Base-by-base conservation (phyloP, 2,888 invertebrate species). In the Morinoia aosen region DNA sequence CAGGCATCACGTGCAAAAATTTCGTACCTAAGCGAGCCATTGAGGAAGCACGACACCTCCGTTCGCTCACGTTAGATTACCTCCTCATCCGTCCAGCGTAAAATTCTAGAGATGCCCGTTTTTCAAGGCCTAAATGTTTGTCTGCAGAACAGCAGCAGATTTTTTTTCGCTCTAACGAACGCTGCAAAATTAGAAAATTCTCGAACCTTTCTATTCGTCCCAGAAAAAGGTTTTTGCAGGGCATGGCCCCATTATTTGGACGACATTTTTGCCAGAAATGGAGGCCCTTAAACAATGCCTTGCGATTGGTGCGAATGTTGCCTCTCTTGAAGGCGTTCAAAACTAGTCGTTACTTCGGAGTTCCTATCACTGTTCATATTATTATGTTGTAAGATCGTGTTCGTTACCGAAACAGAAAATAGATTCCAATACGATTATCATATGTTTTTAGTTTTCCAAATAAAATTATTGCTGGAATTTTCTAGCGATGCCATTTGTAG, bases 111-210 rank as follows among this genome's bases (percentile, higher is more conserved):
- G 40, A 90, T 90, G 90, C 33, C 39, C 40, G 39, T 90, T 90
- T 90, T 90, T 90, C 40, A 40, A 33, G 12, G 19, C 39, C 90
- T 14, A 40, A 90, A 90, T 90, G 16, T 90, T 90, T 90, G 93
- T 93, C 57, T 93, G 56, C 57, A 57, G 93, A 93, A 93, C 93
- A 93, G 57, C 12, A 93, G 57, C 48, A 57, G 12, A 93, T 56
- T 57, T 93, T 93, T 39, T 93, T n/a, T n/a, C 7, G 57, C 57
- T 93, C 33, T 93, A 56, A n/a, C 57, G 90, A 40, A 48, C 40
- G 90, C 57, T 57, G 57, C 93, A 48, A 93, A 93, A 57, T 93
- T 93, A 56, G 93, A 57, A 57, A 93, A 93, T 93, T 93, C 33
- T 10, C 25, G 57, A 57, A 57, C 93, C 58, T 33, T 93, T 33